phyloP scores from a whole-genome alignment of 2,888 invertebrate species.

The Drosophila kokeensis region DNA sequence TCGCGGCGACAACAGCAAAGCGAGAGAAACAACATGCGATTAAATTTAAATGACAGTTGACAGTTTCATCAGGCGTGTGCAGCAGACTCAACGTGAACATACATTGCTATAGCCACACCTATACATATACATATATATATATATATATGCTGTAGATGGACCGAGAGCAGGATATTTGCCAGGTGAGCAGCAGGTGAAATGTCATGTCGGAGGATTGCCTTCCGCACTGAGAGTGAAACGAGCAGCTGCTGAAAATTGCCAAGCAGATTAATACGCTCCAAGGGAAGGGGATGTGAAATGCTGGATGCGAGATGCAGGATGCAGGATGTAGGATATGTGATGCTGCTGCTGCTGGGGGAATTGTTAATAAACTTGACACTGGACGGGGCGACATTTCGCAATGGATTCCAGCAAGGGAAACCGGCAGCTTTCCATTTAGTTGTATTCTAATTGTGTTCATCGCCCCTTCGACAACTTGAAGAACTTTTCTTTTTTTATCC shows the following conservation, averaged over 20 bases:
- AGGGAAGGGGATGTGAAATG: background rate
- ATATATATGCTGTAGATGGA: conserved; percentile 1
- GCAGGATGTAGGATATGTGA: conserved; percentile 8
- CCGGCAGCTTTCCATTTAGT: background rate
- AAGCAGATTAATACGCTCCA: conserved; percentile 44
- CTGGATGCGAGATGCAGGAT: conserved; percentile 2
- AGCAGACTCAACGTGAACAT: conserved; percentile 50
- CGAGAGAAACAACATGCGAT: conserved; percentile 70
- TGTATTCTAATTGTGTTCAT: conserved; percentile 3
- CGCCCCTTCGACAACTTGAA: background rate
- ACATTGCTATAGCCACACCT: conserved; percentile 36
- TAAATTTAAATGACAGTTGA: conserved; percentile 80
- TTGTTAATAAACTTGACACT: conserved; percentile 34
- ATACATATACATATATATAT: background rate
- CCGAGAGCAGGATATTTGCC: conserved; percentile 61
- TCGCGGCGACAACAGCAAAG: conserved; percentile 67
- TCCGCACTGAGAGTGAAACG: conserved; percentile 28
- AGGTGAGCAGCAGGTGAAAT: conserved; percentile 67
- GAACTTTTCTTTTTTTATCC: background rate
- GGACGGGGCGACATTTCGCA: conserved; percentile 1
- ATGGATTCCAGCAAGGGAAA: conserved; percentile 6
- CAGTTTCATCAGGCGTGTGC: conserved; percentile 70
- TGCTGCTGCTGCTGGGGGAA: conserved; percentile 3
- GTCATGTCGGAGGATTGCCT: conserved; percentile 57
- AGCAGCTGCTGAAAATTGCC: conserved; percentile 48